phyloP scores from a whole-genome alignment of 2,113 vertebrate species.

The Greenwoodochromis staneri region DNA sequence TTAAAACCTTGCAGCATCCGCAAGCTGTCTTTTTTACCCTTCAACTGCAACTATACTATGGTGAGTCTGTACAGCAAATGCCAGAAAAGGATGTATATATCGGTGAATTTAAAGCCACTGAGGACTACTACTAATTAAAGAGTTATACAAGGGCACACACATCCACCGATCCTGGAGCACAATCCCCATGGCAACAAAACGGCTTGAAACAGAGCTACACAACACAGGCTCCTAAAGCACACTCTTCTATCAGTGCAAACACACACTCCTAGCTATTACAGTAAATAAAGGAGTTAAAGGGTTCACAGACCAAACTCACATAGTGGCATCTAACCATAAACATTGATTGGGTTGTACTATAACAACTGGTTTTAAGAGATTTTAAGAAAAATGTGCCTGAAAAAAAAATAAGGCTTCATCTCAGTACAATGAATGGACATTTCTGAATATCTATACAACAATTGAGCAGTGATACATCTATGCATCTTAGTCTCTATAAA shows the following conservation, averaged over 20 bases:
- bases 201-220: not conserved
- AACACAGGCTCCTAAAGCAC: slow-evolving; percentile 20
- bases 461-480: not conserved
- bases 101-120: not conserved
- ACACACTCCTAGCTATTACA: slow-evolving; percentile 6
- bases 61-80: slow-evolving; percentile 11
- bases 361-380: not conserved
- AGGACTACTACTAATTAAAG: slow-evolving; percentile 19
- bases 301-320: not conserved
- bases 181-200: slow-evolving; percentile 21
- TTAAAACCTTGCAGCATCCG: not conserved
- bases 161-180: not conserved
- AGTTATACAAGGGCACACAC: not conserved
- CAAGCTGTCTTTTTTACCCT: not conserved
- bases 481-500: not conserved
- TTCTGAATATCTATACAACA: not conserved
- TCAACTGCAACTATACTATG: not conserved
- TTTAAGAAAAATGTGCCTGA: not conserved
- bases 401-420: not conserved
- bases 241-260: slow-evolving; percentile 19
- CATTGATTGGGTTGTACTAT: not conserved
- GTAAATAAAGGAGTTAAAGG: not conserved
- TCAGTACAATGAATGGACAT: not conserved
- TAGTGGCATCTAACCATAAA: not conserved
- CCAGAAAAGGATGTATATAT: slow-evolving; percentile 10